These are phyloP conservation scores for Gymnoscelis rufifasciata DNA, from an alignment of 2,888 invertebrate species.

Conservation along the genomic window DNA sequence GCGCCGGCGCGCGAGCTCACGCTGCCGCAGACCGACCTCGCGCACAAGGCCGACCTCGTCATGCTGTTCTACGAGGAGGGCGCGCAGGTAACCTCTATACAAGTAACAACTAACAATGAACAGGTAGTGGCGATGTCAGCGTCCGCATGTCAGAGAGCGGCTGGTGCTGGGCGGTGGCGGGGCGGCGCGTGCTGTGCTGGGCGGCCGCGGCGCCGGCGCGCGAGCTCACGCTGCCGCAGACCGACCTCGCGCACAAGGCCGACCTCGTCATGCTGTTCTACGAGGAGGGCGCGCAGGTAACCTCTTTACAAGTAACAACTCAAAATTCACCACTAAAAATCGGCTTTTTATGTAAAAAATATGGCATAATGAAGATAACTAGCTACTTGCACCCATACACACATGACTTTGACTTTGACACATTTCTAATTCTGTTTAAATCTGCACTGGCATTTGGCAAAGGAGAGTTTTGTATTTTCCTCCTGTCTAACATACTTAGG, in stretches of 20 bases:
- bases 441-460: no score
- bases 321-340: no score
- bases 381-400: no score
- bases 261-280: conserved; percentile 87
- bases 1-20: conserved; percentile 88
- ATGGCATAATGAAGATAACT: neutral
- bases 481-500: no score
- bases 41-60: conserved; percentile 92
- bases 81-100: conserved; percentile 48
- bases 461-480: no score
- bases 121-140: conserved; percentile 78
- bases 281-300: conserved; percentile 61
- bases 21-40: conserved; percentile 93
- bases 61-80: conserved; percentile 81
- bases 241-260: conserved; percentile 94
- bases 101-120: no score
- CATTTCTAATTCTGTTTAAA: no score
- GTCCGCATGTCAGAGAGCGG: conserved; percentile 83
- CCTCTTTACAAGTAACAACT: no score
- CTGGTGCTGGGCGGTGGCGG: conserved; percentile 92
- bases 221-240: conserved; percentile 92
- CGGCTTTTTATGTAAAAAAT: neutral
- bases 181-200: conserved; percentile 92
- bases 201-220: conserved; percentile 85
- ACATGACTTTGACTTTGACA: no score